A percentile compares a stretch with the other conserved stretches of the same genome.
These are phyloP conservation scores for Chrysomallon squamiferum DNA, from an alignment of 1,140 invertebrate genomes.

Conservation along the genomic window DNA sequence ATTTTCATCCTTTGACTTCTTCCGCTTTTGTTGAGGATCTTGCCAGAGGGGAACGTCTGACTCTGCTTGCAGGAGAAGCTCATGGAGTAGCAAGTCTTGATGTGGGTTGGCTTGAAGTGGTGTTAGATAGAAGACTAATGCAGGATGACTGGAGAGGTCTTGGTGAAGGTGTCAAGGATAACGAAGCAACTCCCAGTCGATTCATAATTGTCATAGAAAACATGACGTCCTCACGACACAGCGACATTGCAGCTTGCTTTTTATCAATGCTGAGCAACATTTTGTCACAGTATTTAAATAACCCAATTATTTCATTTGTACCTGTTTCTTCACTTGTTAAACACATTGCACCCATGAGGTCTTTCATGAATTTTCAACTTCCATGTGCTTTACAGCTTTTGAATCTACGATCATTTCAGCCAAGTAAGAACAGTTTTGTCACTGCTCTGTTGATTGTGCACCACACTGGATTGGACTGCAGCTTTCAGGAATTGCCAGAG, in stretches of 20 bases:
- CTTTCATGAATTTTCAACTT: not conserved
- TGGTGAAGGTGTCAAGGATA: slow-evolving; percentile 90
- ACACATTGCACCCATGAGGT: not conserved
- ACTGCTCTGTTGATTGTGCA: not conserved
- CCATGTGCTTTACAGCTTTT: not conserved
- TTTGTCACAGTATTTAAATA: not conserved
- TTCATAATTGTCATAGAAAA: slow-evolving; percentile 42
- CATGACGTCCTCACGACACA: not conserved
- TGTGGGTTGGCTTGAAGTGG: slow-evolving; percentile 84
- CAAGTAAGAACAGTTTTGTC: not conserved
- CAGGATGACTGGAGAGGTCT: slow-evolving; percentile 95
- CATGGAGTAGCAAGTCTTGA: slow-evolving; percentile 52
- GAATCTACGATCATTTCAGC: not conserved
- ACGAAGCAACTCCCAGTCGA: slow-evolving; percentile 61
- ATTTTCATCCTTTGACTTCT: slow-evolving; percentile 94
- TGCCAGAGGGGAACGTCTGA: slow-evolving; percentile 60
- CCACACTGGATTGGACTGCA: not conserved
- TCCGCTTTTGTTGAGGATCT: slow-evolving; percentile 83
- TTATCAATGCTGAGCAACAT: not conserved
- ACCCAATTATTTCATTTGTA: not conserved
- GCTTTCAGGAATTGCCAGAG: no score
- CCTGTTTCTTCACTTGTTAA: not conserved
- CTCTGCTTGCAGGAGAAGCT: slow-evolving; percentile 41
- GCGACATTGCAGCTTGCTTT: not conserved
- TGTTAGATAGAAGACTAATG: slow-evolving; percentile 89